Base-by-base conservation (phyloP, 2,113 vertebrate species). In the Peucedramus taeniatus region DNA sequence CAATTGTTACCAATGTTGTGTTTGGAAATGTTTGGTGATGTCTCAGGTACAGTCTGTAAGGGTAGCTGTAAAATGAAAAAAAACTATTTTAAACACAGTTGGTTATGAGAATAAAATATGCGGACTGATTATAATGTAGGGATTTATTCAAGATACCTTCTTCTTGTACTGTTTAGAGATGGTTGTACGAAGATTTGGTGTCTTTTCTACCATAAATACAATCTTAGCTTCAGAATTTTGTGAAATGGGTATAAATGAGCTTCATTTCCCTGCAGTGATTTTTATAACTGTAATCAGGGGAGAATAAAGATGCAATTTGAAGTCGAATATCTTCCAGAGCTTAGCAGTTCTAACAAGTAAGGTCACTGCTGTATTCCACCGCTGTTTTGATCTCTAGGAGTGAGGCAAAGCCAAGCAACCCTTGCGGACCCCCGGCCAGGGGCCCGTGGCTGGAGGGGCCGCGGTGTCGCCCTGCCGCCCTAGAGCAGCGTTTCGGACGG, bases 401-500 rank as follows among this genome's bases (percentile, higher is more conserved):
- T 3, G 63, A 24, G 10, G 33, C 54, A 14, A 47, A 84, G 24
- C 47, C 26, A 5, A 9, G 37, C 18, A 27, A 3, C 11, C 69
- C 60, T 31, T 1, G 27, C 59, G 42, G n/a, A 37, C 14, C 7
- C 31, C 20, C 26, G 6, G 35, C 1, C 26, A 1, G 60, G 40
- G 6, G 3, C 2, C 9, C 3, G 15, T 4, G 72, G 17, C 60
- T 16, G 69, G 31, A 24, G 54, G 35, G 47, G 13, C 15, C 11
- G 6, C 26, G 3, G 57, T 19, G 80, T 28, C 14, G 22, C 30
- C 2, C 12, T 23, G 9, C 7, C 8, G 17, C 30, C 82, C 35
- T 1, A 0, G 42, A 37, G 77, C 53, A 11, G 65, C 13, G 44
- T 49, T 53, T 1, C 8, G 14, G 37, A 3, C 5, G 40, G 8